A percentile compares a stretch with the other conserved stretches of the same genome.
phyloP scores from a whole-genome alignment of 2,888 invertebrate species.

The Slavum lentiscoides region DNA sequence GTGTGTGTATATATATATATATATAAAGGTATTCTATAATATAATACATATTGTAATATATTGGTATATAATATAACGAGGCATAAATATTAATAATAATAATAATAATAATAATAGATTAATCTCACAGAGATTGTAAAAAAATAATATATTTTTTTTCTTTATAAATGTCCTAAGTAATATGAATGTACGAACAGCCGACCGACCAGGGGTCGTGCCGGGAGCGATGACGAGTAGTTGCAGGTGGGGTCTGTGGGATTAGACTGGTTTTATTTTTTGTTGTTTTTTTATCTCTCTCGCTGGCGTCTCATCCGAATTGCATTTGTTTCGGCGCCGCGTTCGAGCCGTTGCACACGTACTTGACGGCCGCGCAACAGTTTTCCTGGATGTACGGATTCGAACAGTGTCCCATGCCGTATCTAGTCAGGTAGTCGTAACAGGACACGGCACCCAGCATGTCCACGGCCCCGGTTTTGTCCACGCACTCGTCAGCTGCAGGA shows the following conservation, averaged over 20 bases:
- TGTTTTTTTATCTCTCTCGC: background rate
- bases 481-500: slow-evolving; percentile 51
- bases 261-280: too few relatives aligned
- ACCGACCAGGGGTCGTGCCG: background rate
- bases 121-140: slow-evolving; percentile 50
- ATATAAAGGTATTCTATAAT: background rate
- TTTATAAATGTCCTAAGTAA: background rate
- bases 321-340: background rate
- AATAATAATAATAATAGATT: slow-evolving; percentile 47
- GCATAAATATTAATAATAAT: slow-evolving; percentile 49
- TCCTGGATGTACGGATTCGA: slow-evolving; percentile 61
- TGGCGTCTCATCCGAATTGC: slow-evolving; percentile 13
- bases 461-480: slow-evolving; percentile 45
- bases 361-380: slow-evolving; percentile 62
- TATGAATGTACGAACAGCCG: background rate
- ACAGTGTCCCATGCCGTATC: slow-evolving; percentile 62
- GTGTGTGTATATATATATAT: too few relatives aligned
- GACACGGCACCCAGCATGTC: slow-evolving; percentile 60
- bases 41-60: background rate
- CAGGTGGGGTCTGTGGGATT: too few relatives aligned
- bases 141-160: background rate
- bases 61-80: slow-evolving; percentile 25
- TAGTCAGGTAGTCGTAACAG: slow-evolving; percentile 61
- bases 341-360: slow-evolving; percentile 56
- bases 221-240: background rate